Evolutionary conservation across 2,888 invertebrate species (phyloP).

Genomic region (Zelleria hepariella): DNA sequence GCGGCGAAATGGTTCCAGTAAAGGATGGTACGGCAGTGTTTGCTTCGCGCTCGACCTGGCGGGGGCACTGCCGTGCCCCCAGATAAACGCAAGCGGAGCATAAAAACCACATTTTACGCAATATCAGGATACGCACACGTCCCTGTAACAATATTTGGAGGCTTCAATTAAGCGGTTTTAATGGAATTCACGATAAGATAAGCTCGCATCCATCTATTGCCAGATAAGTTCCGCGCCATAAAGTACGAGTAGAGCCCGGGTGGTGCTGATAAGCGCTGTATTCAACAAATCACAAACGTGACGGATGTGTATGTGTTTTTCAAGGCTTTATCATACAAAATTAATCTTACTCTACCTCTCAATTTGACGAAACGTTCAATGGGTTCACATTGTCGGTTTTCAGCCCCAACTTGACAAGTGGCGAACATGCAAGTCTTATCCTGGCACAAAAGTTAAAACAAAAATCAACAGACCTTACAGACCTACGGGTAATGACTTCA

Average conservation of each 20-base stretch:
- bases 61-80: too few relatives aligned
- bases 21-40: too few relatives aligned
- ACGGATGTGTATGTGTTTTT: neutral
- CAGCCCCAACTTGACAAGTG: too few relatives aligned
- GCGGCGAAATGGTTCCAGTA: too few relatives aligned
- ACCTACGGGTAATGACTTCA: too few relatives aligned
- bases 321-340: neutral
- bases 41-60: too few relatives aligned
- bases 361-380: too few relatives aligned
- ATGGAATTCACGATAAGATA: constrained; percentile 14
- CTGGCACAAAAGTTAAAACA: too few relatives aligned
- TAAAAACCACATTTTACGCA: neutral
- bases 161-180: constrained; percentile 4
- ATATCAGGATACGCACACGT: neutral
- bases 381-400: too few relatives aligned
- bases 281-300: neutral
- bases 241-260: neutral
- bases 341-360: too few relatives aligned
- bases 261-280: neutral
- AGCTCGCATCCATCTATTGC: constrained; percentile 11
- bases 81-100: neutral
- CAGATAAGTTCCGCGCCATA: neutral
- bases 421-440: too few relatives aligned
- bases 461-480: too few relatives aligned
- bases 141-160: constrained; percentile 1